Percentiles rank a stretch among this genome's conserved stretches.
Conservation (phyloP, 2,113 vertebrate species). For the Notothenia rossii region DNA sequence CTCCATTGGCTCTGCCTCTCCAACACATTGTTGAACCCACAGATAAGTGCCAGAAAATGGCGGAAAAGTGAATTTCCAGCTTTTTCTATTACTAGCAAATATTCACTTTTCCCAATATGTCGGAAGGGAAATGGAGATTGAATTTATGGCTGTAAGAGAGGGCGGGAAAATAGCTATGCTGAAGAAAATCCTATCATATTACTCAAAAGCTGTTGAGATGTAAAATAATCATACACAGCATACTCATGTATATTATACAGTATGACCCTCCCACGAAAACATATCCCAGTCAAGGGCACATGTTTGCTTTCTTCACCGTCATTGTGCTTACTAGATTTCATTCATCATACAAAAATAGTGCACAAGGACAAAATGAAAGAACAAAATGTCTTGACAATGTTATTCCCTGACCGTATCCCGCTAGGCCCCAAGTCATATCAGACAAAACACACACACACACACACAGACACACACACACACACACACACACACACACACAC, state of each 20-base stretch:
- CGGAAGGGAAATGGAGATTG: conserved; percentile 52
- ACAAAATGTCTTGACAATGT: conserved; percentile 30
- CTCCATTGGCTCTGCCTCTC: conserved; percentile 34
- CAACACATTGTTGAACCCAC: conserved; percentile 20
- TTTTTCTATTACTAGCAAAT: conserved; percentile 11
- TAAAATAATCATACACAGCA: conserved; percentile 22
- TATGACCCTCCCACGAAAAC: conserved; percentile 1
- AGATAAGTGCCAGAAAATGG: conserved; percentile 45
- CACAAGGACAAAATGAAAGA: conserved; percentile 7
- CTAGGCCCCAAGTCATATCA: conserved; percentile 10
- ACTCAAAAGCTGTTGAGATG: conserved; percentile 23
- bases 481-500: not conserved
- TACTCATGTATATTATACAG: too few species aligned
- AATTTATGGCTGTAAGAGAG: conserved; percentile 40
- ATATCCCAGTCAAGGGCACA: not conserved
- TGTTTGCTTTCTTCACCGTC: not conserved
- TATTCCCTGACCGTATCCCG: conserved; percentile 20
- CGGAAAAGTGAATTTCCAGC: conserved; percentile 50
- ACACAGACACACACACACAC: too few species aligned
- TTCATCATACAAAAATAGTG: not conserved
- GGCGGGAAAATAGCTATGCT: conserved; percentile 8
- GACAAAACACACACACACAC: not conserved
- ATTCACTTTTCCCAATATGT: conserved; percentile 60
- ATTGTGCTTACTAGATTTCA: not conserved
- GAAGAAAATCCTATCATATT: conserved; percentile 16